phyloP scores from a whole-genome alignment of 2,888 invertebrate genomes.

The Stenodera caucasica region DNA sequence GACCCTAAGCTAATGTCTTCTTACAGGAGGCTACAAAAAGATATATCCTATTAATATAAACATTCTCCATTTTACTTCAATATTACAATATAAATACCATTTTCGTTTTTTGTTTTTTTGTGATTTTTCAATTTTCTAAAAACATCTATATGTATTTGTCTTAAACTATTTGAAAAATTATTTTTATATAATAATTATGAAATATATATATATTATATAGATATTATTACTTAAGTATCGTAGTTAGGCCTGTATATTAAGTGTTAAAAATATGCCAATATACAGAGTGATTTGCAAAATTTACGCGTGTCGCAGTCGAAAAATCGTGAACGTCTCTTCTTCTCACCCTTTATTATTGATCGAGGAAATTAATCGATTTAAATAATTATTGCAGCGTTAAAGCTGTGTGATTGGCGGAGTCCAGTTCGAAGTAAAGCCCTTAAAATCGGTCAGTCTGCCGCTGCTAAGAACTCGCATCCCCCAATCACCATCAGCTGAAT shows the following conservation, averaged over 20 bases:
- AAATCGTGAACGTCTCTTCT: slow-evolving; percentile 47
- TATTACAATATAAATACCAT: slow-evolving; percentile 55
- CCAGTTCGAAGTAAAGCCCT: slow-evolving; percentile 25
- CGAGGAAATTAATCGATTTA: neutral
- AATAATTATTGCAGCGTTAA: slow-evolving; percentile 30
- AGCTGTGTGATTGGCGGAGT: slow-evolving; percentile 28
- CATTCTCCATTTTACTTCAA: slow-evolving; percentile 51
- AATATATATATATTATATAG: slow-evolving; percentile 46
- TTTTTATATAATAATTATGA: slow-evolving; percentile 55
- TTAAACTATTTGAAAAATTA: slow-evolving; percentile 54
- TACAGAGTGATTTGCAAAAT: slow-evolving; percentile 54
- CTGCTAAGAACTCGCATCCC: slow-evolving; percentile 20
- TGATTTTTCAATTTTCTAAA: slow-evolving; percentile 46
- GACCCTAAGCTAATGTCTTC: slow-evolving; percentile 56
- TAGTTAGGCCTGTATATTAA: slow-evolving; percentile 59
- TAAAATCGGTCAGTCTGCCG: slow-evolving; percentile 14
- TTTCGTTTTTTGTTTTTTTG: slow-evolving; percentile 27
- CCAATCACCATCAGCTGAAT: slow-evolving; percentile 20
- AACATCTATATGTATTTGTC: slow-evolving; percentile 54
- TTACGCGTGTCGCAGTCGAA: slow-evolving; percentile 50
- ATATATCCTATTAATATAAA: slow-evolving; percentile 54
- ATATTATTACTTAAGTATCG: slow-evolving; percentile 56
- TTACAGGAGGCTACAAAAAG: slow-evolving; percentile 57
- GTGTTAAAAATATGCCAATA: slow-evolving; percentile 58
- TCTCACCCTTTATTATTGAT: slow-evolving; percentile 28